Percentiles rank a stretch among this genome's conserved stretches.
phyloP scores from a whole-genome alignment of 2,888 invertebrate genomes.

The Lamellibrachia satsuma region DNA sequence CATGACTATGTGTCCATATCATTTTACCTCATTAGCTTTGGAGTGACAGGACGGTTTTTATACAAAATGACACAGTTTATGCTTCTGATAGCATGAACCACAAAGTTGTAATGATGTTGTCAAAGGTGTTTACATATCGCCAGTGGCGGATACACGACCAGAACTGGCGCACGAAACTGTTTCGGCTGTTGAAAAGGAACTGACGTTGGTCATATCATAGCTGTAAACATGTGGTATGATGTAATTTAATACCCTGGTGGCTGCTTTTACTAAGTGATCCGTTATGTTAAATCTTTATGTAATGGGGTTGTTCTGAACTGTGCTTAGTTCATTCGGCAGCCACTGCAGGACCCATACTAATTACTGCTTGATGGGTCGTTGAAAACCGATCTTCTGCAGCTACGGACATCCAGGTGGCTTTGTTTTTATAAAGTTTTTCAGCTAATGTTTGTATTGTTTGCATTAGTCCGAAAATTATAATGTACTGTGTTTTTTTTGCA shows the following conservation, averaged over 20 bases:
- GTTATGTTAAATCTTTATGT: neutral
- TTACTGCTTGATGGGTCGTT: neutral
- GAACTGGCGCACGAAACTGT: neutral
- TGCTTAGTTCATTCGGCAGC: neutral
- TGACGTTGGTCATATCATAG: neutral
- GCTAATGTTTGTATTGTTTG: neutral
- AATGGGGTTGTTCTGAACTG: slow-evolving; percentile 1
- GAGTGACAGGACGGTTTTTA: slow-evolving; percentile 6
- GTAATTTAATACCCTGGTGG: neutral
- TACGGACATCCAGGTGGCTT: neutral
- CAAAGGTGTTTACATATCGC: slow-evolving; percentile 3
- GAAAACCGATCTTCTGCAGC: neutral
- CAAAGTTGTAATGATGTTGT: neutral
- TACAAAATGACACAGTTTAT: neutral
- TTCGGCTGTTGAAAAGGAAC: neutral
- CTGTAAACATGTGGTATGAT: neutral
- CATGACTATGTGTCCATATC: slow-evolving; percentile 1
- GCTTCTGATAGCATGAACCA: neutral
- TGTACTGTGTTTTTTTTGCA: neutral
- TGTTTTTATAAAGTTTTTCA: neutral
- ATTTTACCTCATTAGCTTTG: slow-evolving; percentile 17
- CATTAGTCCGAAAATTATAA: neutral
- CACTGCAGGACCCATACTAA: neutral
- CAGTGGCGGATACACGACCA: neutral
- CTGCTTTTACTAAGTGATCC: neutral